Conservation (phyloP, 2,888 invertebrate species). For the Dorcus parallelipipedus region DNA sequence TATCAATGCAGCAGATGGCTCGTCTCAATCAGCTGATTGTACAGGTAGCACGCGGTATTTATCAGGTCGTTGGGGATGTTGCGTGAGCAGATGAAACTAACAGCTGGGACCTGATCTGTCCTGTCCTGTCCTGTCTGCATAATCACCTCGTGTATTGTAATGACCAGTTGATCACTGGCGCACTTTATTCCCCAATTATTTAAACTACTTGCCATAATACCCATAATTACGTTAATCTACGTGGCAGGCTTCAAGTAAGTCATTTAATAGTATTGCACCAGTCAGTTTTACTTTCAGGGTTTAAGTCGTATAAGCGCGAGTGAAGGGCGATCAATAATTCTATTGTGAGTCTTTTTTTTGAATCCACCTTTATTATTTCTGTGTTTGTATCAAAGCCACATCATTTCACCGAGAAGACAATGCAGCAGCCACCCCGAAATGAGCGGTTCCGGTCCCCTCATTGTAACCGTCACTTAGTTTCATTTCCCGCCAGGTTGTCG, state of each 20-base stretch:
- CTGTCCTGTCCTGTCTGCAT: conserved; percentile 15
- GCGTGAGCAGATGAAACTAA: conserved; percentile 33
- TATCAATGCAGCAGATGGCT: background rate
- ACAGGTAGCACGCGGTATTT: conserved; percentile 13
- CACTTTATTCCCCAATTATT: too few species aligned
- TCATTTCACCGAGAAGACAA: too few species aligned
- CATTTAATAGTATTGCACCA: too few species aligned
- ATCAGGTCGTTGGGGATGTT: conserved; percentile 25
- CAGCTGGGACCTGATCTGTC: conserved; percentile 30
- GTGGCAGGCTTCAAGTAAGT: too few species aligned
- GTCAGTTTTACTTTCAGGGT: too few species aligned
- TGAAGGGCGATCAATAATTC: too few species aligned
- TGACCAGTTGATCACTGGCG: conserved; percentile 14
- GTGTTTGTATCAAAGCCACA: too few species aligned
- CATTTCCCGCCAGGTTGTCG: conserved; percentile 31
- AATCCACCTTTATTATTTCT: too few species aligned
- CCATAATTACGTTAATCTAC: too few species aligned
- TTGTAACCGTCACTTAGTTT: conserved; percentile 29
- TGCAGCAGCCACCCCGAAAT: conserved; percentile 13
- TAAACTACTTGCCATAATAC: too few species aligned
- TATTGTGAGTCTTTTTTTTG: too few species aligned
- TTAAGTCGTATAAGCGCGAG: too few species aligned
- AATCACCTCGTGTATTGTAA: conserved; percentile 25
- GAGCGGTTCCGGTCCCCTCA: conserved; percentile 32
- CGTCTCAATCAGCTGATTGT: background rate